phyloP scores from a whole-genome alignment of 2,113 vertebrate genomes.

The Acanthochromis polyacanthus region DNA sequence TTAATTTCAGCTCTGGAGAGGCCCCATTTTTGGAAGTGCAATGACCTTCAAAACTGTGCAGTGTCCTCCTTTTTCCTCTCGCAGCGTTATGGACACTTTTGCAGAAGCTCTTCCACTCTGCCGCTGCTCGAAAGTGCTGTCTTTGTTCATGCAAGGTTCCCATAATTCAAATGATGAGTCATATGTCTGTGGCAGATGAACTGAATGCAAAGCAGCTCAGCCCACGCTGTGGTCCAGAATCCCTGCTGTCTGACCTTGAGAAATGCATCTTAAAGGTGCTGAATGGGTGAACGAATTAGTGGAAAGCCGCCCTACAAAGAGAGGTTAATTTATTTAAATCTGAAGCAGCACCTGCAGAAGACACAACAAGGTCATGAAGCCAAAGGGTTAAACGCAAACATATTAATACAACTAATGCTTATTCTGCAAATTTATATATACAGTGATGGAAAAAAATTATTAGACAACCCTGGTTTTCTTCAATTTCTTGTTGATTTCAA shows the following conservation, averaged over 20 bases:
- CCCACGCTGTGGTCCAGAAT: conserved; percentile 34
- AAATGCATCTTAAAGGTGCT: conserved; percentile 23
- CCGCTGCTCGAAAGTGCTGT: conserved; percentile 16
- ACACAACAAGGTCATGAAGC: too few species aligned
- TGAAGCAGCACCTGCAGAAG: conserved; percentile 13
- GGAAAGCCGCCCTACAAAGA: not conserved
- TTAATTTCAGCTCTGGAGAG: conserved; percentile 79
- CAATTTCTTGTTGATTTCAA: too few species aligned
- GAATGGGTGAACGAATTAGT: not conserved
- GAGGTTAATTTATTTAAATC: conserved; percentile 15
- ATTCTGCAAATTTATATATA: too few species aligned
- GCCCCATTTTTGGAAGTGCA: conserved; percentile 79
- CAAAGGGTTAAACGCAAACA: too few species aligned
- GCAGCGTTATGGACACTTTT: conserved; percentile 34
- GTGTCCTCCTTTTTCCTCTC: conserved; percentile 72
- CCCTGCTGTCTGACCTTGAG: conserved; percentile 58
- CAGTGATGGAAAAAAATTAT: too few species aligned
- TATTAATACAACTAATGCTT: too few species aligned
- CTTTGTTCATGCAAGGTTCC: conserved; percentile 45
- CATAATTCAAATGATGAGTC: conserved; percentile 77
- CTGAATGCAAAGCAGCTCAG: conserved; percentile 76
- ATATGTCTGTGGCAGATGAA: conserved; percentile 58
- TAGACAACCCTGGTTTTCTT: too few species aligned
- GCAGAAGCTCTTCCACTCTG: conserved; percentile 40
- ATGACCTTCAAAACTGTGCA: conserved; percentile 77